A percentile compares a stretch with the other conserved stretches of the same genome.
Conservation (phyloP, 1,140 invertebrate species). For the Leptinotarsa lineolata region DNA sequence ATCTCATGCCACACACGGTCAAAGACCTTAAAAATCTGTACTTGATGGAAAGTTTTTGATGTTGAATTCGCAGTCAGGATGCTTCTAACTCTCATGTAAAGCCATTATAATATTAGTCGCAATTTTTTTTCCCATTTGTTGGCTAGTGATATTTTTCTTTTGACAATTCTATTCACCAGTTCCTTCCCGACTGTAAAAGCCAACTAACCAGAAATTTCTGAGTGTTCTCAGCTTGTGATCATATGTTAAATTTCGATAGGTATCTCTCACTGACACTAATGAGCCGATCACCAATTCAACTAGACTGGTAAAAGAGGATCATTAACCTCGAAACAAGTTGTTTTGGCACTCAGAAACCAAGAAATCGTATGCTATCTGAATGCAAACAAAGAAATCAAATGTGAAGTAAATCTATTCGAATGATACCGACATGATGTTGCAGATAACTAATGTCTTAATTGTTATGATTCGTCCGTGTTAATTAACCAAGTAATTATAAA, state of each 20-base stretch:
- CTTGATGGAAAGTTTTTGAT: too few relatives aligned
- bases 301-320: background rate
- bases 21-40: too few relatives aligned
- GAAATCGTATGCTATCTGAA: background rate
- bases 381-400: background rate
- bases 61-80: too few relatives aligned
- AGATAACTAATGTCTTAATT: slow-evolving; percentile 8
- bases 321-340: background rate
- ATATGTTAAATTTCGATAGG: background rate
- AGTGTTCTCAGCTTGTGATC: too few relatives aligned
- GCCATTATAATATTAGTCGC: too few relatives aligned
- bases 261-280: background rate
- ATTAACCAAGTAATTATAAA: background rate
- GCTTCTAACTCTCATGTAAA: too few relatives aligned
- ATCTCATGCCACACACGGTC: too few relatives aligned
- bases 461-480: slow-evolving; percentile 1
- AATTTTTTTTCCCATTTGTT: too few relatives aligned
- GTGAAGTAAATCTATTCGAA: background rate
- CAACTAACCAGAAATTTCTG: too few relatives aligned
- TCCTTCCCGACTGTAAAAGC: too few relatives aligned
- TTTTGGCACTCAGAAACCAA: background rate
- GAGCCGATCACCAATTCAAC: background rate
- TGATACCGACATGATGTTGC: background rate
- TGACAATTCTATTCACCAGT: too few relatives aligned
- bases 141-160: too few relatives aligned